phyloP scores from a whole-genome alignment of 2,888 invertebrate species.

The Protophormia terraenovae region DNA sequence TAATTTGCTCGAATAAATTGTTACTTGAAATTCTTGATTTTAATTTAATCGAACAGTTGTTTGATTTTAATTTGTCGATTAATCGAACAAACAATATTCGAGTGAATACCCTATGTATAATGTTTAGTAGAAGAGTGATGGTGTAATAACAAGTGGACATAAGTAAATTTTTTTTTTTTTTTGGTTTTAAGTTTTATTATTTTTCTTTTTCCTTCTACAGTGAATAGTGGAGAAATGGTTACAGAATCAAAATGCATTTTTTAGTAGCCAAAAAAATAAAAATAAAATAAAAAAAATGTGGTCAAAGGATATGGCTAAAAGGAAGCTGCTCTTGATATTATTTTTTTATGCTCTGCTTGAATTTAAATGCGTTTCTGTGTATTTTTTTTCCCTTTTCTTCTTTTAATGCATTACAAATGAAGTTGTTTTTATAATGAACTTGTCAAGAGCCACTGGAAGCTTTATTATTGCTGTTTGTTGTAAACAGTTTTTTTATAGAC shows the following conservation, averaged over 20 bases:
- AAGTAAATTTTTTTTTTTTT: too few species aligned
- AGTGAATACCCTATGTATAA: too few species aligned
- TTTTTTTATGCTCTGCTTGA: not conserved
- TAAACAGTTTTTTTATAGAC: not conserved
- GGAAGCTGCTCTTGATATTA: not conserved
- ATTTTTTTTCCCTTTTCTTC: not conserved
- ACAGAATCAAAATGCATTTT: not conserved
- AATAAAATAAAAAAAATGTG: not conserved
- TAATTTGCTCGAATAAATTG: too few species aligned
- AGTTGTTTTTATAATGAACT: conserved; percentile 18
- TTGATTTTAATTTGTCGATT: too few species aligned
- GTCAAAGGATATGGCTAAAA: not conserved
- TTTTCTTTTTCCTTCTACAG: not conserved
- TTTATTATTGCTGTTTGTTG: not conserved
- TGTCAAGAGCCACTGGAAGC: not conserved
- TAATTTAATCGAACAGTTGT: too few species aligned
- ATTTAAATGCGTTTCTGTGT: conserved; percentile 5
- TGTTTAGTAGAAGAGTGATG: too few species aligned
- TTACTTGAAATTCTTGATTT: too few species aligned
- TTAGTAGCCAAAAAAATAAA: not conserved
- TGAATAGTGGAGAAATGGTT: not conserved
- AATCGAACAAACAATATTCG: too few species aligned
- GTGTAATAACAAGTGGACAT: too few species aligned
- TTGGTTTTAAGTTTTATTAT: not conserved
- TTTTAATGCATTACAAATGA: conserved; percentile 3